Base-by-base conservation (phyloP, 2,797 vertebrate species). In the Sitta carolinensis region DNA sequence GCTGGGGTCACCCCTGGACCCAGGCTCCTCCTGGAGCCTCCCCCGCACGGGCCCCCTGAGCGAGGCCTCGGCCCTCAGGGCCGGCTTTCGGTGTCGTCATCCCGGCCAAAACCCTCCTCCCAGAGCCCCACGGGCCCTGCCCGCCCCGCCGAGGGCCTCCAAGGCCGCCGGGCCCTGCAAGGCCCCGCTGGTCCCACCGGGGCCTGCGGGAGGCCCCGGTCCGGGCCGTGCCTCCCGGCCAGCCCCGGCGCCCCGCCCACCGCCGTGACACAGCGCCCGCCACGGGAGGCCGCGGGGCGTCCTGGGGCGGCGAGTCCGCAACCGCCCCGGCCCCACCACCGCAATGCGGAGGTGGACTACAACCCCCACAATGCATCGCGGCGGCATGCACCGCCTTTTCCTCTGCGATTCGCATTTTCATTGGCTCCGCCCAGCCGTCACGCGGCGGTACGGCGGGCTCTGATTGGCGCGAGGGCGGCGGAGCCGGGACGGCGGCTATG, bases 321-420 rank as follows among this genome's bases (percentile, higher is more conserved):
- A 4, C 38, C 1, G 2, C 17, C 5, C 2, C 0, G 2, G 0
- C 7, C 5, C 3, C 7, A 0, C 6, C 1, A 1, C 4, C 1
- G 5, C 1, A 0, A 1, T 0, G 2, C 7, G 1, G 0, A 0
- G 0, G 0, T 0, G 57, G 30, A 93, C 95, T 64, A 90, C 68
- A 73, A 0, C 40, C 1, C 63, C 93, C 76, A 73, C 1, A 68
- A 80, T 4, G 2, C 47, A 3, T 4, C 3, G 22, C 66, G 43
- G 43, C 0, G 3, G 0, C 2, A 2, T 4, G 21, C n/a, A 11
- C 42, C 18, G 3, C 48, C 78, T 12, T 2, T 57, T n/a, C 50
- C 61, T 5, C 7, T 21, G 3, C 10, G 4, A 3, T 0, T 9
- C 32, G 34, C 58, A 4, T 14, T 62, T 1, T 42, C 14, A 93